Evolutionary conservation across 2,797 vertebrate genomes (phyloP).

Genomic region (Sphaeramia orbicularis): DNA sequence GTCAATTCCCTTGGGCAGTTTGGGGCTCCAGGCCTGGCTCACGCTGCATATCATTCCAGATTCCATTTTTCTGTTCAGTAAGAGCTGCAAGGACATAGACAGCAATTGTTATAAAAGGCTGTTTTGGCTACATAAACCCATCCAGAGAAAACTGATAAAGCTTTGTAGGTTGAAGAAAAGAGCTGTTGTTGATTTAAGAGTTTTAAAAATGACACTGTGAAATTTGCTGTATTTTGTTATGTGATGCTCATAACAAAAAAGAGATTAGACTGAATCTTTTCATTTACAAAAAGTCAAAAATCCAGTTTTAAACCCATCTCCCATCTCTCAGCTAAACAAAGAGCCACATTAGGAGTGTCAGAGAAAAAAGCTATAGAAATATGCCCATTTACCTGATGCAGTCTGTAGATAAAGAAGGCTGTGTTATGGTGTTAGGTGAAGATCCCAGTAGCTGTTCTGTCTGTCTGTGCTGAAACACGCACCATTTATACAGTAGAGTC

Average conservation of each 20-base stretch:
- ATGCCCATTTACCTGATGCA: conserved; percentile 54
- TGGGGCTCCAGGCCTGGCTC: conserved; percentile 23
- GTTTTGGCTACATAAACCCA: too few species aligned
- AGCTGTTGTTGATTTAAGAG: too few species aligned
- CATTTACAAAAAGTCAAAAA: too few species aligned
- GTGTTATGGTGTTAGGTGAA: conserved; percentile 7
- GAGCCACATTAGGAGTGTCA: neutral
- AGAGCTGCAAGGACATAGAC: conserved; percentile 37
- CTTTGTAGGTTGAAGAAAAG: too few species aligned
- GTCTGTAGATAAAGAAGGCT: conserved; percentile 3
- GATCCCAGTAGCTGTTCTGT: conserved; percentile 17
- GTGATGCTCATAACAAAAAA: too few species aligned
- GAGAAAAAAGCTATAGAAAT: neutral
- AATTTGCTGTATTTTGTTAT: too few species aligned
- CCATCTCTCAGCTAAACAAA: neutral
- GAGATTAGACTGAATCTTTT: too few species aligned
- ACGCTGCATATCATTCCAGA: conserved; percentile 29
- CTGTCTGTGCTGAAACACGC: neutral
- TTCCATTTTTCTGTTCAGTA: conserved; percentile 53
- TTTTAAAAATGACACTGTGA: too few species aligned
- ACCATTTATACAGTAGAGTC: conserved; percentile 14
- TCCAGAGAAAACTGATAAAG: too few species aligned
- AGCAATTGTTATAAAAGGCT: neutral
- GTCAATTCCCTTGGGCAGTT: conserved; percentile 58
- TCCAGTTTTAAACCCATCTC: too few species aligned